phyloP scores from a whole-genome alignment of 2,797 vertebrate genomes.

The Leucoraja ocellata region DNA sequence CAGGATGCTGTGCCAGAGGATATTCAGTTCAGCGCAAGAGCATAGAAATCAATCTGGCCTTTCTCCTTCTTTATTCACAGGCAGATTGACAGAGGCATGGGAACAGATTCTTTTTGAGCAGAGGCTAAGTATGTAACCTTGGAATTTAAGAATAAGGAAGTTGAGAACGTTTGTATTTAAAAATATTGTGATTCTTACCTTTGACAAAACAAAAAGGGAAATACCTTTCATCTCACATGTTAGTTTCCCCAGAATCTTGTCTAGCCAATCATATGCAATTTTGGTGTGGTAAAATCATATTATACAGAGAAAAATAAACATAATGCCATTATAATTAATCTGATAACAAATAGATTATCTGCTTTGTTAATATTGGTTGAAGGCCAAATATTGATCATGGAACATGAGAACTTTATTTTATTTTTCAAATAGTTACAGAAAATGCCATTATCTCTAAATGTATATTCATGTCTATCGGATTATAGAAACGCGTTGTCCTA shows the following conservation, averaged over 20 bases:
- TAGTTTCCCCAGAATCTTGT: neutral
- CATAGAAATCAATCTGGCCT: neutral
- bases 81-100: neutral
- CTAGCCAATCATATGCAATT: too few species aligned
- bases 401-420: too few species aligned
- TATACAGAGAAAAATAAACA: neutral
- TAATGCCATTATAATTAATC: neutral
- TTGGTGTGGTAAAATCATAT: too few species aligned
- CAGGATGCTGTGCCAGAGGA: neutral
- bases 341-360: neutral
- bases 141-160: neutral
- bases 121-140: neutral
- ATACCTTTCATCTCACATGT: neutral
- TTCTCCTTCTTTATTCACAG: neutral
- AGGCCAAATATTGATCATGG: too few species aligned
- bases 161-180: neutral
- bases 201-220: neutral
- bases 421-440: too few species aligned
- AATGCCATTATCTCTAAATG: too few species aligned
- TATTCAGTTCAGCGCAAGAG: neutral
- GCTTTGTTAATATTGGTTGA: neutral
- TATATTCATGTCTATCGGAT: too few species aligned
- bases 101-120: neutral
- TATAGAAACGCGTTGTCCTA: too few species aligned
- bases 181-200: neutral